Percentiles rank a stretch among this genome's conserved stretches.
These are phyloP conservation scores for Gila robusta DNA, from an alignment of 2,797 vertebrate species.

Conservation along the genomic window DNA sequence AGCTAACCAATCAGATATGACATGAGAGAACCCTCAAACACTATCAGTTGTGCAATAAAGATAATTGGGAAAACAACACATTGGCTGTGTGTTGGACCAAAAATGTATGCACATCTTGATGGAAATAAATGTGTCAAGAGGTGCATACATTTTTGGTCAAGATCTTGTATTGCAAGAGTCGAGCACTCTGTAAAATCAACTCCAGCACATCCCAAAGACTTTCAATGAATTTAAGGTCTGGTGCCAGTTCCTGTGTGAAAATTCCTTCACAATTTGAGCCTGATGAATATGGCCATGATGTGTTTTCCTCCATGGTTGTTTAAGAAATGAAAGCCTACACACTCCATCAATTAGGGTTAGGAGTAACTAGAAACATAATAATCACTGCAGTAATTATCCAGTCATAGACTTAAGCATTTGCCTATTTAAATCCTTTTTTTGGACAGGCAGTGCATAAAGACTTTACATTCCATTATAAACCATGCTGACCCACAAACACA, in stretches of 20 bases:
- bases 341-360: background rate
- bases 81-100: background rate
- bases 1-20: background rate
- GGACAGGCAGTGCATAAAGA: background rate
- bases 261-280: too few relatives aligned
- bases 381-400: background rate
- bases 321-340: background rate
- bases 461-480: background rate
- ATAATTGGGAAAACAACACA: background rate
- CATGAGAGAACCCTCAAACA: background rate
- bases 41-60: background rate
- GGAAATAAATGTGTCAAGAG: too few relatives aligned
- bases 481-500: conserved; percentile 30
- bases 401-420: background rate
- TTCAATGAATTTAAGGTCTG: too few relatives aligned
- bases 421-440: background rate
- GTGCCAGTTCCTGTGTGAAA: too few relatives aligned
- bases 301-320: background rate
- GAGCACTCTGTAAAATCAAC: too few relatives aligned
- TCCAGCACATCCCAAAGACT: too few relatives aligned
- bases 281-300: too few relatives aligned
- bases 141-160: too few relatives aligned
- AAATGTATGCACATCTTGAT: too few relatives aligned
- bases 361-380: too few relatives aligned
- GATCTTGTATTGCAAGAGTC: too few relatives aligned